Percentiles rank a stretch among this genome's conserved stretches.
Conservation (phyloP, 2,888 invertebrate genomes). For the Miltochrista miniata region DNA sequence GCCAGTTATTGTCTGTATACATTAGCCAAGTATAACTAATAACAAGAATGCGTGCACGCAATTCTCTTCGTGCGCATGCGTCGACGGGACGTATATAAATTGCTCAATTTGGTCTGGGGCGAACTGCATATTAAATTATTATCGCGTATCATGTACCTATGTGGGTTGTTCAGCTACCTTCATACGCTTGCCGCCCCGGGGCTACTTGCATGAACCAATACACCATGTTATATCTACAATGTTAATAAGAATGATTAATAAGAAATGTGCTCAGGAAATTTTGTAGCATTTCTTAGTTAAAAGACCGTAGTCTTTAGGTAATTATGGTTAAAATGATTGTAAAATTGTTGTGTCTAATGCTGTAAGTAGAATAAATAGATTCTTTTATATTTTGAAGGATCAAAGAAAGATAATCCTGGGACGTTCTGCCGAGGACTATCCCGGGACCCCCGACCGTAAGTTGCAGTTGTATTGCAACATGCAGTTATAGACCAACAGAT, state of each 20-base stretch:
- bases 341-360: too few relatives aligned
- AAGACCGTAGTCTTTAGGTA: background rate
- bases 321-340: background rate
- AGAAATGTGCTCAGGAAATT: background rate
- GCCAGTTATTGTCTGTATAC: constrained; percentile 34
- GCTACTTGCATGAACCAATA: constrained; percentile 26
- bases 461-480: too few relatives aligned
- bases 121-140: constrained; percentile 76
- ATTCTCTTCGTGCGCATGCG: constrained; percentile 44
- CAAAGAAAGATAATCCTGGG: too few relatives aligned
- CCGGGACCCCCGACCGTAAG: too few relatives aligned
- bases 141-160: constrained; percentile 52
- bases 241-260: background rate
- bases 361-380: too few relatives aligned
- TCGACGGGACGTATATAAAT: constrained; percentile 62
- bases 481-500: too few relatives aligned
- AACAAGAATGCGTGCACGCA: constrained; percentile 38
- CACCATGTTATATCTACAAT: constrained; percentile 1
- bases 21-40: constrained; percentile 46
- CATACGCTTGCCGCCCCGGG: constrained; percentile 63
- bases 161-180: constrained; percentile 56
- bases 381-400: too few relatives aligned
- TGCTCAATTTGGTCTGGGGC: constrained; percentile 74
- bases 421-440: too few relatives aligned
- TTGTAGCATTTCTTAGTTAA: background rate